Conservation (phyloP, 1,140 invertebrate species). For the Zeugodacus cucurbitae region DNA sequence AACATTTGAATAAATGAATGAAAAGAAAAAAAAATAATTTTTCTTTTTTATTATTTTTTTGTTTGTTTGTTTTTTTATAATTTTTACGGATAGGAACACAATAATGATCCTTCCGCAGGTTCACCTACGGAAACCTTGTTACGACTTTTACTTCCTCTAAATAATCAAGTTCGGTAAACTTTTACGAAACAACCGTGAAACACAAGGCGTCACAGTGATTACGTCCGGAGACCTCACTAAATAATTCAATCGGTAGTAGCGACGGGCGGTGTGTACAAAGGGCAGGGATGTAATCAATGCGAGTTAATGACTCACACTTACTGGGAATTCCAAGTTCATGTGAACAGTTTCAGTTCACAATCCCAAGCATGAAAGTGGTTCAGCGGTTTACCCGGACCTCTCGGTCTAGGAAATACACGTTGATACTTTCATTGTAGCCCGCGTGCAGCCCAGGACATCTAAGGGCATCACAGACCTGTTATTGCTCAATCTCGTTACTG, state of each 20-base stretch:
- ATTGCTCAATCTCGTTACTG: slow-evolving; percentile 48
- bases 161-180: slow-evolving; percentile 47
- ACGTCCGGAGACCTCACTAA: slow-evolving; percentile 47
- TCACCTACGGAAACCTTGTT: slow-evolving; percentile 46
- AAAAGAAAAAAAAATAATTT: too few relatives aligned
- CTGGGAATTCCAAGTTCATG: slow-evolving; percentile 90
- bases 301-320: too few relatives aligned
- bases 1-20: too few relatives aligned
- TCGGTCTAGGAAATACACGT: slow-evolving; percentile 71
- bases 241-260: slow-evolving; percentile 87
- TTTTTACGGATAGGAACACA: slow-evolving; percentile 41
- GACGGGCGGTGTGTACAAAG: slow-evolving; percentile 88
- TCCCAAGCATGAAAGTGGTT: slow-evolving; percentile 85
- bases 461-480: slow-evolving; percentile 47
- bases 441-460: slow-evolving; percentile 48
- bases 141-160: slow-evolving; percentile 46
- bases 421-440: slow-evolving; percentile 48
- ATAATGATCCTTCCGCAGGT: slow-evolving; percentile 46
- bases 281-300: too few relatives aligned
- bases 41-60: too few relatives aligned
- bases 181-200: slow-evolving; percentile 44
- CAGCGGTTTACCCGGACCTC: slow-evolving; percentile 80
- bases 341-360: slow-evolving; percentile 84
- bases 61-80: too few relatives aligned
- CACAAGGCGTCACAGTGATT: slow-evolving; percentile 45